Base-by-base conservation (phyloP, 2,888 invertebrate species). In the Aromia moschata region DNA sequence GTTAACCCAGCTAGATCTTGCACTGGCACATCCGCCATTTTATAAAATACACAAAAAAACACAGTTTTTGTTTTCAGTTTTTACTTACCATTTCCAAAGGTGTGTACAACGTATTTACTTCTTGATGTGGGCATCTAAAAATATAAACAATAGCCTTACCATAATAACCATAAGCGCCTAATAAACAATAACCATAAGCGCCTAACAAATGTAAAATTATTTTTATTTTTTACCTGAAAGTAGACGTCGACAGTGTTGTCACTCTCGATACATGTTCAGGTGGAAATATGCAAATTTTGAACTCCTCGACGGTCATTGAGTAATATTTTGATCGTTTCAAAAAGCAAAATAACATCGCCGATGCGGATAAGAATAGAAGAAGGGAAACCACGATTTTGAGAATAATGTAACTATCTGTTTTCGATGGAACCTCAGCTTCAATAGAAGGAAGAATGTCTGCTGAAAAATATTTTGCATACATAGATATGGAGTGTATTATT, bases 61-160 rank as follows among this genome's bases (percentile, higher is more conserved):
- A n/a, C n/a, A n/a, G n/a, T n/a, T n/a, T n/a, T n/a, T n/a, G n/a
- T n/a, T n/a, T n/a, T n/a, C n/a, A n/a, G 7, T 25, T 33, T 15
- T 15, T 25, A 37, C 45, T 44, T 45, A 45, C 45, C 14, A 11
- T 36, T 44, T 67, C 67, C 25, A 67, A 16, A 5, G 67, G 67
- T 1, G 65, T 65, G 18, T 67, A 67, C 17, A 65, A 59, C 7
- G 58, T 31, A 56, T 67, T 67, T 11, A 63, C 47, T 11, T 62
- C 56, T 45, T 67, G 52, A 30, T 31, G 30, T 9, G 37, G 16
- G 14, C 40, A 52, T 2, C 52, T 52, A 9, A 17, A 40, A 33
- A n/a, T n/a, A n/a, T n/a, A n/a, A n/a, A n/a, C n/a, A n/a, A n/a
- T n/a, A n/a, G n/a, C n/a, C n/a, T n/a, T n/a, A n/a, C n/a, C n/a